Evolutionary conservation across 2,113 vertebrate species (phyloP).

Genomic region (Psilopsiagon aymara): DNA sequence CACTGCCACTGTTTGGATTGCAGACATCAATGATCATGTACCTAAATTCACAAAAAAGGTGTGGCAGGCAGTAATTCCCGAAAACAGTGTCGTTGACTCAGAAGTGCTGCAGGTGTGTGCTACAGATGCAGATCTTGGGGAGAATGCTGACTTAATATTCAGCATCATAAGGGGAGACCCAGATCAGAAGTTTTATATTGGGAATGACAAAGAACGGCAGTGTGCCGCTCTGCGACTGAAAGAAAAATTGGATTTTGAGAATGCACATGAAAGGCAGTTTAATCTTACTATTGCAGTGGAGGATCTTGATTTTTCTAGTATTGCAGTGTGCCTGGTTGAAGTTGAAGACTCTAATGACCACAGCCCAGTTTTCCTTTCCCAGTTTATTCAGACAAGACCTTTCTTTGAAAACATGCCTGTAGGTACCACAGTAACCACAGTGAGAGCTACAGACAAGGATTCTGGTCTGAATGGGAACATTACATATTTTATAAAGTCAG

Average conservation of each 20-base stretch:
- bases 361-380: constrained; percentile 84
- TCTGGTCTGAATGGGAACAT: constrained; percentile 84
- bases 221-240: constrained; percentile 82
- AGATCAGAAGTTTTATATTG: constrained; percentile 87
- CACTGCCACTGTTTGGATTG: constrained; percentile 83
- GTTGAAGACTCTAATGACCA: constrained; percentile 91
- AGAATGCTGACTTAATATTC: constrained; percentile 86
- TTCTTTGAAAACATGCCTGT: constrained; percentile 80
- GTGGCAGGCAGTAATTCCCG: constrained; percentile 78
- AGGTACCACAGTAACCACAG: constrained; percentile 80
- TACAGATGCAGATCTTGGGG: constrained; percentile 80
- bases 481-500: constrained; percentile 80
- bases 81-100: constrained; percentile 78
- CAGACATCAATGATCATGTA: constrained; percentile 84
- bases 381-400: constrained; percentile 76
- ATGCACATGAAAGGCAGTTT: constrained; percentile 82
- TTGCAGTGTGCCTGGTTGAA: constrained; percentile 83
- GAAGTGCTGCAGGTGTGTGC: constrained; percentile 82
- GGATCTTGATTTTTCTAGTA: constrained; percentile 84
- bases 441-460: constrained; percentile 85
- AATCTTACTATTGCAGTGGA: constrained; percentile 88
- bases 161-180: constrained; percentile 85
- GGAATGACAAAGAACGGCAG: constrained; percentile 80
- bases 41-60: constrained; percentile 79
- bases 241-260: constrained; percentile 86